Base-by-base conservation (phyloP, 2,113 vertebrate species). In the Ivindomyrus marchei region DNA sequence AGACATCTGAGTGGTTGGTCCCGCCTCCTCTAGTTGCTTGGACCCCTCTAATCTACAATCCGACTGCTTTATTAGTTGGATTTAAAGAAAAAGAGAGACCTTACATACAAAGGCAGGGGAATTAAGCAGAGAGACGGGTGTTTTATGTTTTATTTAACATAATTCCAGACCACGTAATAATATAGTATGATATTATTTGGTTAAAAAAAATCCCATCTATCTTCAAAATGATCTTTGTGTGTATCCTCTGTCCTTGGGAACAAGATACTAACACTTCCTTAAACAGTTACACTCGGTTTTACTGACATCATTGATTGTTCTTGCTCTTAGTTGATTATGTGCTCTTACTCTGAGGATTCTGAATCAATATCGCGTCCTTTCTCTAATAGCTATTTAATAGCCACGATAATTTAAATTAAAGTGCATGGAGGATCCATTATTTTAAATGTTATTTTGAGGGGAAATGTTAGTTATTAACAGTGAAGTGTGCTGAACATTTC, bases 311-410 rank as follows among this genome's bases (percentile, higher is more conserved):
- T 80, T 42, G 74, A 80, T 42, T 80, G 74, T 19, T 42, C 36
- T 31, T 80, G 62, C 62, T 70, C n/a, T 70, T 70, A 31, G 62
- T 70, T 70, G 74, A 80, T 39, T 39, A 80, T 80, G 36, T 42
- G 74, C 36, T 80, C 74, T 19, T 36, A 17, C 74, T 80, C 74
- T 6, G 36, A 39, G 36, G 24, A 80, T 39, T 80, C 74, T 5
- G 74, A 42, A 42, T 80, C 74, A 80, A 80, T 80, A 80, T 80
- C 31, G 42, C 36, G 15, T 19, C 31, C 39, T 80, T 80, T 80
- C 36, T 42, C 36, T 80, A 80, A 80, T 80, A 80, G 74, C 74
- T 80, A 42, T 80, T 80, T 80, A 80, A 80, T 42, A 80, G 74
- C 74, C 74, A 80, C 36, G 74, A 17, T 80, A 19, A 80, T 80